phyloP scores from a whole-genome alignment of 2,113 vertebrate genomes.

The Mastomys coucha region DNA sequence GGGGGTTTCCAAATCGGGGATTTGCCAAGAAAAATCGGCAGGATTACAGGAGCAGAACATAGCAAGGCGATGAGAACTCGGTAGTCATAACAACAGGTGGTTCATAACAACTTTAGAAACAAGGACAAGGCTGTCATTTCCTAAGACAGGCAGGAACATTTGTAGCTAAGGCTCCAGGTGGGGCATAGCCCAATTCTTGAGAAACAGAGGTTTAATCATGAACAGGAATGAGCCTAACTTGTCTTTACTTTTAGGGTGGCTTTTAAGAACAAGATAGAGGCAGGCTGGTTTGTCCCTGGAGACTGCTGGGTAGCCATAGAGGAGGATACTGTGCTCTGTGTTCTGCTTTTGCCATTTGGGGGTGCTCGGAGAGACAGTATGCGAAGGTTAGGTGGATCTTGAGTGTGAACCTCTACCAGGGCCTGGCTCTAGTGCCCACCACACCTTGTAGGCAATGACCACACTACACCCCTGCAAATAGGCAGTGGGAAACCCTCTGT shows the following conservation, averaged over 20 bases:
- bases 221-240: neutral
- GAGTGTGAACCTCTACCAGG: neutral
- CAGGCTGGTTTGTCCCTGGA: neutral
- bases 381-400: neutral
- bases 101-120: neutral
- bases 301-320: neutral
- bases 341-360: neutral
- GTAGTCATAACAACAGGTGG: neutral
- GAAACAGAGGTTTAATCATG: neutral
- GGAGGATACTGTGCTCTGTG: neutral
- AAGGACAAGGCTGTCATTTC: neutral
- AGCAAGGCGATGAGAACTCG: neutral
- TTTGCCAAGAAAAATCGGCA: neutral
- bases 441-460: neutral
- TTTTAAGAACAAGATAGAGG: neutral
- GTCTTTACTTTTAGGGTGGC: neutral
- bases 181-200: neutral
- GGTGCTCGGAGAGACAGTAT: neutral
- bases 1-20: neutral
- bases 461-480: neutral
- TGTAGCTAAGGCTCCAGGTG: neutral
- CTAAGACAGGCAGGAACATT: neutral
- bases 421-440: accelerated
- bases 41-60: neutral
- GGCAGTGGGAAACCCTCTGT: too few species aligned